phyloP scores from a whole-genome alignment of 2,113 vertebrate species.

The Charina bottae region DNA sequence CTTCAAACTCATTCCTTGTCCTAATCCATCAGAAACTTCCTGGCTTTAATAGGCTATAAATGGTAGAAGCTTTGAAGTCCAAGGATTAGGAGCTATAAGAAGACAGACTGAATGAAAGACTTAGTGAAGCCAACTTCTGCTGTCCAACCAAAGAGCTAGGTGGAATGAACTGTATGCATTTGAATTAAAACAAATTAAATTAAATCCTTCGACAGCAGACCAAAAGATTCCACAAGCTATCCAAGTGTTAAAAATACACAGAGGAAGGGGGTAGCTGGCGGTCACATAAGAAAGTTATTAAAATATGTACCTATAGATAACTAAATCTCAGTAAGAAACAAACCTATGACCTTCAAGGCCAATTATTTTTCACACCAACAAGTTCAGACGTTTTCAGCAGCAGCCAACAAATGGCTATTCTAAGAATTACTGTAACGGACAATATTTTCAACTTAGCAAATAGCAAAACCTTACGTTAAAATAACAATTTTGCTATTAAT shows the following conservation, averaged over 20 bases:
- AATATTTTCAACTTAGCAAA: constrained; percentile 30
- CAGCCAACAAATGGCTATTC: constrained; percentile 52
- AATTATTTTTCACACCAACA: constrained; percentile 25
- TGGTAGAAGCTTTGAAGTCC: constrained; percentile 81
- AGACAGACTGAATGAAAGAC: constrained; percentile 70
- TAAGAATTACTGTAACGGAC: constrained; percentile 57
- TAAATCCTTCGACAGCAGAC: constrained; percentile 55
- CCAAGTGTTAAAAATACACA: constrained; percentile 49
- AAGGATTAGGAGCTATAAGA: constrained; percentile 77
- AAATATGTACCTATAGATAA: constrained; percentile 32
- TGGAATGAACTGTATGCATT: constrained; percentile 66
- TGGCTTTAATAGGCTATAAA: constrained; percentile 87
- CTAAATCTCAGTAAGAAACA: constrained; percentile 13
- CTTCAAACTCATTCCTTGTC: constrained; percentile 84
- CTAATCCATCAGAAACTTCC: constrained; percentile 87
- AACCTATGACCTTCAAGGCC: constrained; percentile 26
- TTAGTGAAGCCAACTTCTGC: constrained; percentile 57
- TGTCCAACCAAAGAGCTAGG: constrained; percentile 61
- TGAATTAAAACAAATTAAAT: constrained; percentile 77
- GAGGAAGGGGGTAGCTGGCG: constrained; percentile 11
- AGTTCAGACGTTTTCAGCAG: constrained; percentile 24
- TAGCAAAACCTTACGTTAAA: constrained; percentile 14
- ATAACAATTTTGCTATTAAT: neutral
- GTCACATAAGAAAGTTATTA: constrained; percentile 46
- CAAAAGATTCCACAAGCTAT: constrained; percentile 59